Evolutionary conservation across 1,140 invertebrate genomes (phyloP).

Genomic region (Rhizoglyphus robini): DNA sequence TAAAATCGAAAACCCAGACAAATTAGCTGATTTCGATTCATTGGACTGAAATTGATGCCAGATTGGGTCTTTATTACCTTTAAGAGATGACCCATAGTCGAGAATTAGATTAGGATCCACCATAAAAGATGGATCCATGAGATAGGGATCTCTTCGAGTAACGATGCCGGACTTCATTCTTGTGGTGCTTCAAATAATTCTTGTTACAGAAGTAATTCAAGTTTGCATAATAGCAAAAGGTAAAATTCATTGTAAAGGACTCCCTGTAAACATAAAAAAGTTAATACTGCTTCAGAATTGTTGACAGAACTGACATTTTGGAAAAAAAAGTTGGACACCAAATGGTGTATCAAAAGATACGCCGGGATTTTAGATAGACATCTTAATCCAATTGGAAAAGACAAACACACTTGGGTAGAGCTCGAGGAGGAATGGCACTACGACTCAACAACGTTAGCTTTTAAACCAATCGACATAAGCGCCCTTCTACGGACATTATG

Average conservation of each 20-base stretch:
- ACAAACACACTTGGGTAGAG: no score
- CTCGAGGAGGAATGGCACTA: no score
- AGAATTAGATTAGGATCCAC: constrained; percentile 3
- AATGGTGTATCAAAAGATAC: no score
- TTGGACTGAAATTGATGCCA: neutral
- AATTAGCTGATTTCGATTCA: neutral
- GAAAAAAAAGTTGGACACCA: neutral
- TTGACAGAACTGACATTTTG: no score
- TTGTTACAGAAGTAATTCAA: neutral
- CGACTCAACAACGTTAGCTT: no score
- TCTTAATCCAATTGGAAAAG: no score
- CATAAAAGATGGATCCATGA: neutral
- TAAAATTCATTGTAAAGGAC: neutral
- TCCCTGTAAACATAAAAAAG: neutral
- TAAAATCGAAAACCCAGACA: neutral
- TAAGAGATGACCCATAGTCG: neutral
- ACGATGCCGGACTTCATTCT: neutral
- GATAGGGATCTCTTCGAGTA: neutral
- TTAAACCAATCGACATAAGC: no score
- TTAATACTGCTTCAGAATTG: neutral
- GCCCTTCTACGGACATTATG: no score
- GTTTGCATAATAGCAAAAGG: neutral
- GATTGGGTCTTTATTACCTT: neutral
- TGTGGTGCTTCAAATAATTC: neutral
- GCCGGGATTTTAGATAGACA: no score